Conservation (phyloP, 2,113 vertebrate species). For the Eleginops maclovinus region DNA sequence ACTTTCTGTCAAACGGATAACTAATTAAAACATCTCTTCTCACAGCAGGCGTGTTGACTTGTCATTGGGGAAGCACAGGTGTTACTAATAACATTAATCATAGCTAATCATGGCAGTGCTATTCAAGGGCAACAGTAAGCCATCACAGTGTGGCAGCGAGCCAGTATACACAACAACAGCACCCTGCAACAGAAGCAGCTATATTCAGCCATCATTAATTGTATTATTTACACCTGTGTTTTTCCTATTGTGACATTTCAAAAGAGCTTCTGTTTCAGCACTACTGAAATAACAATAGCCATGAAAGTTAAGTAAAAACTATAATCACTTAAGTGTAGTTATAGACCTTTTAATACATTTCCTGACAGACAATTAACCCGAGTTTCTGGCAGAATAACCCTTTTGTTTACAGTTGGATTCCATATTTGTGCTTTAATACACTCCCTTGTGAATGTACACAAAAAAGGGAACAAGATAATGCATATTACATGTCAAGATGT, state of each 20-base stretch:
- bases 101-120: no score
- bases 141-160: no score
- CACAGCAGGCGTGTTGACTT: neutral
- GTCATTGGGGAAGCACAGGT: no score
- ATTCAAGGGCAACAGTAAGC: no score
- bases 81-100: no score
- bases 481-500: conserved; percentile 21
- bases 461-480: neutral
- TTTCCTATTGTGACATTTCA: neutral
- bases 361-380: neutral
- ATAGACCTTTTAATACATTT: neutral
- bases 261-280: neutral
- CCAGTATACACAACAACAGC: no score
- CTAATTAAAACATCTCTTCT: neutral
- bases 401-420: conserved; percentile 31
- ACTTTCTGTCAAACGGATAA: no score
- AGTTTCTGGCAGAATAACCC: neutral
- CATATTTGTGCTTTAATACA: neutral
- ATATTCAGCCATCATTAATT: no score
- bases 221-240: neutral
- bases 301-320: neutral
- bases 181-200: no score
- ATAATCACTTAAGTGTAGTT: neutral
- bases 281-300: neutral
- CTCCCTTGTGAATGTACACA: conserved; percentile 14